Conservation (phyloP, 1,140 invertebrate genomes). For the Hydropsyche tenuis region DNA sequence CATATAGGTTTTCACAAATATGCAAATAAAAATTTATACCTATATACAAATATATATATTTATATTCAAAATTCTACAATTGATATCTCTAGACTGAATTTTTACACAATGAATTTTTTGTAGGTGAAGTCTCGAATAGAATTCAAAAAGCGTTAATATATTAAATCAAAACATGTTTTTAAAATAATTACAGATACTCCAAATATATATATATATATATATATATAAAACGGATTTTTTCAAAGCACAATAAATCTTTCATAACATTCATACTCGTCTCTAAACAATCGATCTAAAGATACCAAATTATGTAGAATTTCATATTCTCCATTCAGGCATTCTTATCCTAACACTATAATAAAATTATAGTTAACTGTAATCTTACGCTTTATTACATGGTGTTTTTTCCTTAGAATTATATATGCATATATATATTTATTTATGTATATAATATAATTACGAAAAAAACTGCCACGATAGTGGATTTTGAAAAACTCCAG, state of each 20-base stretch:
- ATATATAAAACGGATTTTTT: too few species aligned
- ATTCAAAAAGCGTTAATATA: too few species aligned
- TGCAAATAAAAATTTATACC: too few species aligned
- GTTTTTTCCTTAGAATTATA: constrained; percentile 34
- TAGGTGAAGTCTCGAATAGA: too few species aligned
- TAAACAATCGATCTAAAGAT: not conserved
- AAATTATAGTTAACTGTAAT: constrained; percentile 23
- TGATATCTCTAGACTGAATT: constrained; percentile 23
- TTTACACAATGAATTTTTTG: too few species aligned
- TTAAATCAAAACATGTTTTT: too few species aligned
- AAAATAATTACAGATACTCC: too few species aligned
- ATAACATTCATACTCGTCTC: not conserved
- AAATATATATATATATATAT: too few species aligned
- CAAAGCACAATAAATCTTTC: not conserved
- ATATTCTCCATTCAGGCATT: constrained; percentile 9
- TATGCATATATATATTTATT: not conserved
- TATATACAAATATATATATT: too few species aligned
- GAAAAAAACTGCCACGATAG: constrained; percentile 25
- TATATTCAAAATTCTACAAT: constrained; percentile 29
- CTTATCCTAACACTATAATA: constrained; percentile 5
- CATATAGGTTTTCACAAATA: constrained; percentile 24
- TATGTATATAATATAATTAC: not conserved
- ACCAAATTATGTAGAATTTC: too few species aligned
- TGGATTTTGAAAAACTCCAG: constrained; percentile 14
- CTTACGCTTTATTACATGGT: constrained; percentile 27